Evolutionary conservation across 2,888 invertebrate genomes (phyloP).

Genomic region (Rutpela maculata): DNA sequence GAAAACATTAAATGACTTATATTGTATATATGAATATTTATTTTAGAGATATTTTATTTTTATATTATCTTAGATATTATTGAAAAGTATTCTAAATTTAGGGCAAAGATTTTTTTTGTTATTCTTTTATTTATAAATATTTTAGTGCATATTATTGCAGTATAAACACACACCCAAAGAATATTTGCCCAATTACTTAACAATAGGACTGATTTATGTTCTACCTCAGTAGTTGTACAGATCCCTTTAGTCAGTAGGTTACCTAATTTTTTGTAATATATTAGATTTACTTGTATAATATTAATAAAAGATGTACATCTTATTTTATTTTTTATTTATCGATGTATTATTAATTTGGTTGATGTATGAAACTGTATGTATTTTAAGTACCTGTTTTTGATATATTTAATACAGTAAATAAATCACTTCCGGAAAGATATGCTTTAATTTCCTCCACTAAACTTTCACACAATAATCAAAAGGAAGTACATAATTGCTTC

Average conservation of each 20-base stretch:
- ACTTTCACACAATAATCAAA: too few relatives aligned
- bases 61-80: conserved; percentile 35
- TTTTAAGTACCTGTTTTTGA: conserved; percentile 36
- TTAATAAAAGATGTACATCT: conserved; percentile 32
- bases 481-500: too few relatives aligned
- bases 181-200: conserved; percentile 61
- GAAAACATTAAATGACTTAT: conserved; percentile 33
- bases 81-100: conserved; percentile 27
- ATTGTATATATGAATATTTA: conserved; percentile 45
- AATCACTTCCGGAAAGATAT: conserved; percentile 7
- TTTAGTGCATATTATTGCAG: conserved; percentile 42
- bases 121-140: conserved; percentile 46
- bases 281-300: conserved; percentile 18
- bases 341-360: conserved; percentile 3
- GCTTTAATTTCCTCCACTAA: not conserved
- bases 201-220: conserved; percentile 73
- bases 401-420: conserved; percentile 17
- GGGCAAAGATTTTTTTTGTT: conserved; percentile 57
- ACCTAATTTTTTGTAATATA: conserved; percentile 59
- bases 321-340: conserved; percentile 21
- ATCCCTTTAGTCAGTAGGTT: conserved; percentile 68
- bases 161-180: conserved; percentile 60
- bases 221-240: conserved; percentile 73
- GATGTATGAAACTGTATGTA: conserved; percentile 17
- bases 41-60: conserved; percentile 43